Base-by-base conservation (phyloP, 2,113 vertebrate genomes). In the Cairina moschata region DNA sequence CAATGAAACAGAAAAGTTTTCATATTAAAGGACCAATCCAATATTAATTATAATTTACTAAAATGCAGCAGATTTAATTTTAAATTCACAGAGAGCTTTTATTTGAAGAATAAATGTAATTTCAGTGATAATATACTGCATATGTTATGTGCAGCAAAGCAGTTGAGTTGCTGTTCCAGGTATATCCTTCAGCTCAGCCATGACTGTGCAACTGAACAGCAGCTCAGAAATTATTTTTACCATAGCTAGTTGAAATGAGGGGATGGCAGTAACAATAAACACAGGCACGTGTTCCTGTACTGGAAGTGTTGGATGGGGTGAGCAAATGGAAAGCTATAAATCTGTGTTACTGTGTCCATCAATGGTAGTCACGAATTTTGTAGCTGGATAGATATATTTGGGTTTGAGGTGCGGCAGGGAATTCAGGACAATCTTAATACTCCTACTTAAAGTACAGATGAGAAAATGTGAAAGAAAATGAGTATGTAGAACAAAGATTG, bases 311-410 rank as follows among this genome's bases (percentile, higher is more conserved):
- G 88, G 76, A 60, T 46, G 34, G 68, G 89, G 38, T 60, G 63
- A 93, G 73, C 75, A 94, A 95, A 86, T 28, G 59, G 72, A 83
- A 76, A 83, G 42, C 72, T 67, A 8, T 79, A 77, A 80, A 93
- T 86, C 83, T 92, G 14, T 83, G 55, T 92, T 93, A 55, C 68
- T 46, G 4, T 60, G 36, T 55, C 80, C 25, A 36, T 95, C 79
- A 59, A n/a, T 71, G 80, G 23, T 90, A 34, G 87, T 93, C 68
- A 67, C 79, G 78, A 4, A 62, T 86, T 86, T 63, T 52, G 63
- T 75, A 52, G 94, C 95, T 95, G 91, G 77, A 92, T 68, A 92
- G 80, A 42, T 87, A 73, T 15, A 62, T 87, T 85, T 62, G 88
- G 60, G 72, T 82, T 76, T 83, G 83, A 82, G 85, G 75, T 80